Evolutionary conservation across 2,797 vertebrate genomes (phyloP), one percentile per base, ranked within the genome.

Genomic region (Takifugu rubripes): DNA sequence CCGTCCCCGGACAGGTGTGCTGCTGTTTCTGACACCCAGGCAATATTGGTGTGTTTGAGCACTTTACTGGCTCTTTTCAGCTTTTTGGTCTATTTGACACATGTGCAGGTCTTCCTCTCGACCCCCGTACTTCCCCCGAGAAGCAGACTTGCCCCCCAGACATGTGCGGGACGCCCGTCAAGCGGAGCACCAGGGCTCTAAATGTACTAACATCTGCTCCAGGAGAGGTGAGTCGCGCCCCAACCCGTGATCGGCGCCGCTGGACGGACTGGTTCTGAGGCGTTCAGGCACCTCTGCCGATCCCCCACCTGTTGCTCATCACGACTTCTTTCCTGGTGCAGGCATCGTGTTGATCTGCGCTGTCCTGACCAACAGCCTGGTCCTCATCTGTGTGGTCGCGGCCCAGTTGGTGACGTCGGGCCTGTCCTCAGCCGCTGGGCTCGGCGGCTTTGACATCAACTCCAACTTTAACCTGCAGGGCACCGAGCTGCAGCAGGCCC

Each of bases 331-430:
- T 4, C 8, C 43, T 6, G n/a, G 3, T 44, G 14, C 12, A 97
- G 95, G 95, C 46, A 83, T 96, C 54, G 66, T 97, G 68, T 88
- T 96, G 61, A 91, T 95, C 3, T 92, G 92, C 25, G 70, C 93
- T 2, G 86, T 94, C 24, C 70, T 82, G 0, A 91, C 93, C 68
- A 94, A 94, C 58, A 45, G 77, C n/a, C 75, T 97, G 82, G 92
- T 95, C 50, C 84, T 97, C 74, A 89, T 96, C 63, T 97, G 95
- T 0, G 70, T 94, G 56, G 85, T 92, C 0, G 91, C 94, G 0
- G 89, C 93, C 49, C 92, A 94, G 21, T 84, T 93, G 60, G 91
- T 93, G 0, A 27, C 87, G 0, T 88, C 93, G 0, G 94, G 94
- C 21, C 83, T 94, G 82, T 91, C 93, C 0, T 84, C 92, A 0